phyloP scores from a whole-genome alignment of 2,113 vertebrate genomes.

The Bungarus multicinctus region DNA sequence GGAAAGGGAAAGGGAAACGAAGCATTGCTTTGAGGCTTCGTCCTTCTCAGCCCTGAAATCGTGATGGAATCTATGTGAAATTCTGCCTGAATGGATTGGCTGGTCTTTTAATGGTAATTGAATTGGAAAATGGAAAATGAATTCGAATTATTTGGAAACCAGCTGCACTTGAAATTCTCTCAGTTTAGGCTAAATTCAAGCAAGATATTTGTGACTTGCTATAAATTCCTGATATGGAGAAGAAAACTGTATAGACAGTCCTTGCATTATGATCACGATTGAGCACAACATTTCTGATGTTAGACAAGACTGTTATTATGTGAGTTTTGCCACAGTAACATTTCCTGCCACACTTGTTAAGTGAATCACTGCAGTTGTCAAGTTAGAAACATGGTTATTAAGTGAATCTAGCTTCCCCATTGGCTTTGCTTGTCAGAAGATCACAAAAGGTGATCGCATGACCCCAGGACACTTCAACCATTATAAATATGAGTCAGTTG shows the following conservation, averaged over 20 bases:
- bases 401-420: not conserved
- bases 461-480: not conserved
- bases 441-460: not conserved
- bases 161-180: slow-evolving; percentile 66
- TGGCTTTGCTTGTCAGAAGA: not conserved
- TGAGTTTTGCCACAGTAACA: not conserved
- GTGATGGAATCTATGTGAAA: slow-evolving; percentile 64
- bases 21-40: slow-evolving; percentile 39
- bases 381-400: not conserved
- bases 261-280: not conserved
- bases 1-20: slow-evolving; percentile 25
- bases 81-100: slow-evolving; percentile 41
- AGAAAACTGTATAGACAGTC: slow-evolving; percentile 26
- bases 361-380: not conserved
- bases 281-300: not conserved
- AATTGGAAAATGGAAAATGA: not conserved
- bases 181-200: slow-evolving; percentile 64
- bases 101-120: not conserved
- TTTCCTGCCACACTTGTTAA: not conserved
- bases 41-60: slow-evolving; percentile 54
- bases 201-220: slow-evolving; percentile 71
- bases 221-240: slow-evolving; percentile 65
- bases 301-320: not conserved
- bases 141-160: slow-evolving; percentile 52
- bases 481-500: not conserved